These are phyloP conservation scores for Stichodactyla mertensii DNA, from an alignment of 64 coral and sea anemone species.

Conservation along the genomic window DNA sequence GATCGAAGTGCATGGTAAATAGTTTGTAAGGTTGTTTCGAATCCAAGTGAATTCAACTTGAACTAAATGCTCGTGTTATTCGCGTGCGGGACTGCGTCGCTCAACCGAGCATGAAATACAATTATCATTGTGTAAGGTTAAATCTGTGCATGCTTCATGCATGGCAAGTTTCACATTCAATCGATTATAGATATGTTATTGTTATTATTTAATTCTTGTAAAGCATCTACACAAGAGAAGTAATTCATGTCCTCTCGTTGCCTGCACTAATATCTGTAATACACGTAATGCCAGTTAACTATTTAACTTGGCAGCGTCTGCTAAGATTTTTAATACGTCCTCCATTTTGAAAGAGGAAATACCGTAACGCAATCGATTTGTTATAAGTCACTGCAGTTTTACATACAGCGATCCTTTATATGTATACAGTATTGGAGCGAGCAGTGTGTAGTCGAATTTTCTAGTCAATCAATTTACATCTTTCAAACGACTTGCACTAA, in stretches of 20 bases:
- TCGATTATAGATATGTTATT: background rate
- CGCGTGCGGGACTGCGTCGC: slow-evolving; percentile 25
- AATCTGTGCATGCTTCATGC: slow-evolving; percentile 5
- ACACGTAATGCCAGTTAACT: background rate
- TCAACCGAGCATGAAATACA: slow-evolving; percentile 14
- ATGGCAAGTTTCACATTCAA: slow-evolving; percentile 1
- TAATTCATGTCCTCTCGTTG: background rate
- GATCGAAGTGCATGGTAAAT: background rate
- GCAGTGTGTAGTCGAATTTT: background rate
- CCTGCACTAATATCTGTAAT: background rate
- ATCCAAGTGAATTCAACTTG: background rate
- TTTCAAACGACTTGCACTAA: slow-evolving; percentile 7
- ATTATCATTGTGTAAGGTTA: background rate
- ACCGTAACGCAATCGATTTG: background rate
- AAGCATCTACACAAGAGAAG: background rate
- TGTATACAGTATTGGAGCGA: background rate
- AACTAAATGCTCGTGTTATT: slow-evolving; percentile 14
- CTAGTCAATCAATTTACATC: background rate
- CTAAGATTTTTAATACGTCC: background rate
- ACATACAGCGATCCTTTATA: background rate
- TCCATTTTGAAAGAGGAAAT: background rate
- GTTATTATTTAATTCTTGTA: background rate
- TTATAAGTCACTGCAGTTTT: background rate
- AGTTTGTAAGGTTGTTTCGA: background rate
- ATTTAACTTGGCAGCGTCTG: background rate